A percentile compares a stretch with the other conserved stretches of the same genome.
Conservation (phyloP, 2,113 vertebrate genomes). For the Nycticebus coucang region DNA sequence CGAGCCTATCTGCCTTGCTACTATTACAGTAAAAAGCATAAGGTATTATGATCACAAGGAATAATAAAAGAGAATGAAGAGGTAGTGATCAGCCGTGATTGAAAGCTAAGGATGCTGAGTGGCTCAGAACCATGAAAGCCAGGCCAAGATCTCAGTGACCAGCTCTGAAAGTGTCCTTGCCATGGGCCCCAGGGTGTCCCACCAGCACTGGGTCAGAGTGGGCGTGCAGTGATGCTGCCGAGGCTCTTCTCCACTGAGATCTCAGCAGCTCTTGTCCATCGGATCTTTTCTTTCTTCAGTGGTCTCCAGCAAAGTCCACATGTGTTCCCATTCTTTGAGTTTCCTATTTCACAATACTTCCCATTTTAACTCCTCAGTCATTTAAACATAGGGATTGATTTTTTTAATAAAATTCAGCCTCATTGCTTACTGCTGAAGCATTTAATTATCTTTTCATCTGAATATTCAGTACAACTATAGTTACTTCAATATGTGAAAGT, state of each 20-base stretch:
- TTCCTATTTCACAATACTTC: neutral
- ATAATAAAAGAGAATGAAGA: neutral
- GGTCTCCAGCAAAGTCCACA: neutral
- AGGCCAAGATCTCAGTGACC: too few relatives aligned
- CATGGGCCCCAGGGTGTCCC: neutral
- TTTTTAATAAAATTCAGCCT: neutral
- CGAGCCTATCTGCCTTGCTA: neutral
- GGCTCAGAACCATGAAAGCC: neutral
- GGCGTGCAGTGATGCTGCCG: too few relatives aligned
- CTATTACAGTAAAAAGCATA: neutral
- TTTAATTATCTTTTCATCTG: neutral
- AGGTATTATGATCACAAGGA: neutral
- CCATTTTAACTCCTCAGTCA: neutral
- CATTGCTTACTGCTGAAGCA: neutral
- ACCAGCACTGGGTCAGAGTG: accelerated
- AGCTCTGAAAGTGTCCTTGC: accelerated
- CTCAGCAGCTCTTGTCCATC: neutral
- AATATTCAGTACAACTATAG: neutral
- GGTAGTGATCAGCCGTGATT: neutral
- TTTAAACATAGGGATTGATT: neutral
- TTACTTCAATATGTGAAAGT: neutral
- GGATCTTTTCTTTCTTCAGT: neutral
- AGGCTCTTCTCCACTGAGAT: neutral
- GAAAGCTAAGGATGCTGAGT: neutral
- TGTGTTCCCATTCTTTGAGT: neutral